Evolutionary conservation across 2,888 invertebrate genomes (phyloP).

Genomic region (Platyscelio sp.): DNA sequence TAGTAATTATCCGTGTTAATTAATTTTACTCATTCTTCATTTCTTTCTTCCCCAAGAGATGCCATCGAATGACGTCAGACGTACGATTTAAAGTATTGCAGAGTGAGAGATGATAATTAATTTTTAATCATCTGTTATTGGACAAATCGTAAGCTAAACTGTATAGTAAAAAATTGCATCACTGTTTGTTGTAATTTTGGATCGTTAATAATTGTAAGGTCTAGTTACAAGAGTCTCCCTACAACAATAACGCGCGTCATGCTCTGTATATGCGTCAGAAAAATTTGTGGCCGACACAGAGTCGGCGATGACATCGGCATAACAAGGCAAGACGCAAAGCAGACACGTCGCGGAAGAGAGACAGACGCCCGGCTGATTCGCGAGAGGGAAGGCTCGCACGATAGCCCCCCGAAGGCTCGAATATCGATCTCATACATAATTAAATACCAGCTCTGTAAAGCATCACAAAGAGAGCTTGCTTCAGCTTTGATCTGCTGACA

Average conservation of each 20-base stretch:
- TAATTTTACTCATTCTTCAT: no score
- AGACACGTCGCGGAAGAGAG: constrained; percentile 44
- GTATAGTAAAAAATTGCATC: no score
- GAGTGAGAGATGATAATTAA: no score
- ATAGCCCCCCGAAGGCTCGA: constrained; percentile 81
- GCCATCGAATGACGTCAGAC: no score
- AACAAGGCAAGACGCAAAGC: constrained; percentile 57
- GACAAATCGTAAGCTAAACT: no score
- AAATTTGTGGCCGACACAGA: constrained; percentile 4
- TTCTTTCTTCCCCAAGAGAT: no score
- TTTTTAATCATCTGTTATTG: no score
- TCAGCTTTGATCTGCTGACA: constrained; percentile 85
- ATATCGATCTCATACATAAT: constrained; percentile 85
- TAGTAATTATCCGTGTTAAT: no score
- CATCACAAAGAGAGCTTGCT: constrained; percentile 85
- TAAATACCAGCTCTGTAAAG: constrained; percentile 84
- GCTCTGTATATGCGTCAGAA: constrained; percentile 3
- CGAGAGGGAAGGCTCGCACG: constrained; percentile 55
- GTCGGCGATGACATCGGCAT: constrained; percentile 41
- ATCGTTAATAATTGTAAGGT: background rate
- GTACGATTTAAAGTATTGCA: no score
- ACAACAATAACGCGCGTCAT: background rate
- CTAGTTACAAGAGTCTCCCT: background rate
- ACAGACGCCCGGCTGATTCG: constrained; percentile 36
- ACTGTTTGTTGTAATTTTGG: no score